These are phyloP conservation scores for Pseudanteris insignis DNA, from an alignment of 2,888 invertebrate species.

Conservation along the genomic window DNA sequence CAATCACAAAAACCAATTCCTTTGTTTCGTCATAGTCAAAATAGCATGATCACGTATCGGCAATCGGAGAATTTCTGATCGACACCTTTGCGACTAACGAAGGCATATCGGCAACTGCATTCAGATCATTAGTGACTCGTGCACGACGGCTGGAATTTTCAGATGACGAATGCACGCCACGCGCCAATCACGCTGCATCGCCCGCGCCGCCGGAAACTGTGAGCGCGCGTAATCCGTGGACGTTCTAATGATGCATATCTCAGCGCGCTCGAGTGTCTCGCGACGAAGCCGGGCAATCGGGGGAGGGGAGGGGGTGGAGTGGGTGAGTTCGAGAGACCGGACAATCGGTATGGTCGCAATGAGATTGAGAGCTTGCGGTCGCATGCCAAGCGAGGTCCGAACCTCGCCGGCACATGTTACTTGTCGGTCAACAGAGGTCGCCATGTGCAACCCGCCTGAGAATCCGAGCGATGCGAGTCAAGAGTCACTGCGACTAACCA, in stretches of 20 bases:
- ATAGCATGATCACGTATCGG: too few relatives aligned
- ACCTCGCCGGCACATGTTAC: conserved; percentile 58
- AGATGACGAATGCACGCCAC: conserved; percentile 29
- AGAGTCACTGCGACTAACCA: conserved; percentile 49
- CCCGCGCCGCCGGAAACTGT: conserved; percentile 27
- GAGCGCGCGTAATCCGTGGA: conserved; percentile 25
- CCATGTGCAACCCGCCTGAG: conserved; percentile 49
- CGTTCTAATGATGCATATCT: conserved; percentile 64
- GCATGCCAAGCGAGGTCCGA: conserved; percentile 57
- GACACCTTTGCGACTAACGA: too few relatives aligned
- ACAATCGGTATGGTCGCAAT: conserved; percentile 54
- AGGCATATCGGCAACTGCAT: too few relatives aligned
- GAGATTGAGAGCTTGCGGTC: conserved; percentile 64
- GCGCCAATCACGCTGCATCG: conserved; percentile 28
- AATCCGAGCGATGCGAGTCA: conserved; percentile 57
- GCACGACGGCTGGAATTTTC: too few relatives aligned
- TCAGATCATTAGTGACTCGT: too few relatives aligned
- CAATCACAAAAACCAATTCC: too few relatives aligned
- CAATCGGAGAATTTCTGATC: too few relatives aligned
- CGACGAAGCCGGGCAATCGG: too few relatives aligned
- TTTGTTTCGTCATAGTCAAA: too few relatives aligned
- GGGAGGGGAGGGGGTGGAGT: conserved; percentile 43
- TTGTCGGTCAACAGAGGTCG: conserved; percentile 53
- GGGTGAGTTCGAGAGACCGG: too few relatives aligned
- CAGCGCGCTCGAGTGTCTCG: conserved; percentile 63